A percentile compares a stretch with the other conserved stretches of the same genome.
phyloP scores from a whole-genome alignment of 30 jellyfish, hydroid and myxozoan species.

The Cassiopea xamachana region DNA sequence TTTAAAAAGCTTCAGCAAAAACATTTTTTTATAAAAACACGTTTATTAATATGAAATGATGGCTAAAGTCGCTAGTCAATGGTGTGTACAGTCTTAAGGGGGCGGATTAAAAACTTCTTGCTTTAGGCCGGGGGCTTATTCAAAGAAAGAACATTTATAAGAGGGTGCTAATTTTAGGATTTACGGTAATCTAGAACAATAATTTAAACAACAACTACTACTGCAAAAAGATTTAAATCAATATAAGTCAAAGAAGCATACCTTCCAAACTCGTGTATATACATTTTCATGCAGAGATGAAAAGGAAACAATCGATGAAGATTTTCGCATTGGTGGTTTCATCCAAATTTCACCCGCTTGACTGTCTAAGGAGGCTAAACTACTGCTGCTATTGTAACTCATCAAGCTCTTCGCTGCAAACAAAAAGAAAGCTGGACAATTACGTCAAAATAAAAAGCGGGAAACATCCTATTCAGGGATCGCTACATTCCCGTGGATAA shows the following conservation, averaged over 20 bases:
- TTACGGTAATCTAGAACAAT: no score
- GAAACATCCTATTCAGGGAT: not conserved
- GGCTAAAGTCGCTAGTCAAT: no score
- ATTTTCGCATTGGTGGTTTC: constrained; percentile 68
- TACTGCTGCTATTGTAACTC: constrained; percentile 84
- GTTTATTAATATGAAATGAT: no score
- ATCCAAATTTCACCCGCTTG: constrained; percentile 78
- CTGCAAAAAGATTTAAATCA: not conserved
- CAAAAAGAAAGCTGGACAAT: not conserved
- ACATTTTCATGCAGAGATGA: constrained; percentile 93
- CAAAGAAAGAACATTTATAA: no score
- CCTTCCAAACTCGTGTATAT: constrained; percentile 97
- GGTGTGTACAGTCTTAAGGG: no score
- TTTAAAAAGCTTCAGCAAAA: no score
- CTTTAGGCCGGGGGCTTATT: no score
- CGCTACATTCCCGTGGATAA: no score
- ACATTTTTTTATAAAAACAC: no score
- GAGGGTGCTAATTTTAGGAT: no score
- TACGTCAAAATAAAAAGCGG: not conserved
- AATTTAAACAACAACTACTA: not conserved
- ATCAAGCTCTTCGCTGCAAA: constrained; percentile 51
- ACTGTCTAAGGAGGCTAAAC: constrained; percentile 87
- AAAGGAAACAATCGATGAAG: constrained; percentile 71
- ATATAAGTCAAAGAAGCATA: not conserved
- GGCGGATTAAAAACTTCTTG: no score